Percentiles rank a stretch among this genome's conserved stretches.
Evolutionary conservation across 2,797 vertebrate genomes (phyloP).

Genomic region (Parambassis ranga): DNA sequence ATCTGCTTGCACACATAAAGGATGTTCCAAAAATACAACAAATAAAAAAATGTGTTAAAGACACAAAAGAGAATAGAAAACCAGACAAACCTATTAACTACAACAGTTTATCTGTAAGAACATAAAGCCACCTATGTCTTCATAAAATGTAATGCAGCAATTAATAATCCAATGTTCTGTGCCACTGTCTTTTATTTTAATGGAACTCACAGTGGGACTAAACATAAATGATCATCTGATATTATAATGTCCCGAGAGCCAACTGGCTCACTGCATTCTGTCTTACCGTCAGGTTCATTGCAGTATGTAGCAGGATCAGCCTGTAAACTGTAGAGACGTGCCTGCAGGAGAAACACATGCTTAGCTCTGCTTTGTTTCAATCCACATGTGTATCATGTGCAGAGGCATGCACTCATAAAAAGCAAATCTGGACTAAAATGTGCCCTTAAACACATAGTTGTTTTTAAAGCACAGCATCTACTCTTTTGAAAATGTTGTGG

Average conservation of each 20-base stretch:
- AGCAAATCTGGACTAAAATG: neutral
- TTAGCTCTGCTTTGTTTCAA: neutral
- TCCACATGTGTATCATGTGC: conserved; percentile 6
- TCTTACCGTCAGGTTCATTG: conserved; percentile 96
- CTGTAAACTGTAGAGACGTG: conserved; percentile 96
- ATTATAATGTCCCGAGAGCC: too few relatives aligned
- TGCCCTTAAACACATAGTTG: neutral
- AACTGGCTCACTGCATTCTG: neutral
- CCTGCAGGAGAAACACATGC: conserved; percentile 76
- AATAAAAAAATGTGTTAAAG: neutral
- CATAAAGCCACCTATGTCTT: neutral
- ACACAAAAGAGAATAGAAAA: neutral
- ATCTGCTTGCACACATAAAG: too few relatives aligned
- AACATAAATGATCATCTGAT: too few relatives aligned
- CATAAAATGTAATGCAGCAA: neutral
- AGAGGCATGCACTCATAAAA: neutral
- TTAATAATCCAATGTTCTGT: neutral
- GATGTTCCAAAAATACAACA: too few relatives aligned
- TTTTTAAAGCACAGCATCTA: too few relatives aligned
- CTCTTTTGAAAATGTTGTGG: too few relatives aligned
- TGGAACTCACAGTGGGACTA: too few relatives aligned
- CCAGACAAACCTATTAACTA: neutral
- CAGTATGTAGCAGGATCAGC: conserved; percentile 98
- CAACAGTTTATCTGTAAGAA: neutral
- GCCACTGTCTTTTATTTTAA: neutral